Conservation (phyloP, 2,797 vertebrate genomes). For the Sus cebifrons region DNA sequence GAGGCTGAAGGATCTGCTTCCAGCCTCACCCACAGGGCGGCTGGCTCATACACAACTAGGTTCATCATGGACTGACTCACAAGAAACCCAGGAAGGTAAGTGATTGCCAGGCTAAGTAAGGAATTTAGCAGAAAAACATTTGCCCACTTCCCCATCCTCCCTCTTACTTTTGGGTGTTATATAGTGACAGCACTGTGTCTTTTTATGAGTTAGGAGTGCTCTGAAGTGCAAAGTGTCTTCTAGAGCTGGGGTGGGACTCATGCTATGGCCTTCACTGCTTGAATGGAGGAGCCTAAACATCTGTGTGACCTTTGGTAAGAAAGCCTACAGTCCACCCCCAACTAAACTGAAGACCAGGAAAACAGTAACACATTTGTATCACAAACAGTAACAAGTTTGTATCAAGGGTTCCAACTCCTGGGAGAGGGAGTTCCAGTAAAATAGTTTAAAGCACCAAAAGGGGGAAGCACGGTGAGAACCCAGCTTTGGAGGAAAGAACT, state of each 20-base stretch:
- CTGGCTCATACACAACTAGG: not conserved
- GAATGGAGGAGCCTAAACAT: not conserved
- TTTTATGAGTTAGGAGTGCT: not conserved
- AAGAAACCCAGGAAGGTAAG: not conserved
- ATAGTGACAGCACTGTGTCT: not conserved
- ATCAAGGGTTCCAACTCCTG: not conserved
- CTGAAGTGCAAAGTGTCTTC: not conserved
- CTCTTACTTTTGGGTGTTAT: not conserved
- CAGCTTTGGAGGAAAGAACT: not conserved
- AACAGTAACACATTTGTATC: not conserved
- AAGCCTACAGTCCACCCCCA: not conserved
- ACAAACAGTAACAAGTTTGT: not conserved
- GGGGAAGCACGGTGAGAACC: not conserved
- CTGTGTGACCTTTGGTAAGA: not conserved
- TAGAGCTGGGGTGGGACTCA: not conserved
- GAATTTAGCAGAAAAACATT: not conserved
- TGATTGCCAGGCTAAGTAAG: not conserved
- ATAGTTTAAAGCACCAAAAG: not conserved
- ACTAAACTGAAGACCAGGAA: not conserved
- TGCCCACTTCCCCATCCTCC: rapidly evolving
- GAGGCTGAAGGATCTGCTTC: not conserved
- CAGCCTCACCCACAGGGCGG: not conserved
- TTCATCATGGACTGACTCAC: not conserved
- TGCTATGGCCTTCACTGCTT: not conserved
- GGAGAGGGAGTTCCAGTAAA: not conserved